phyloP scores from a whole-genome alignment of 2,113 vertebrate species.

The Carettochelys insculpta region DNA sequence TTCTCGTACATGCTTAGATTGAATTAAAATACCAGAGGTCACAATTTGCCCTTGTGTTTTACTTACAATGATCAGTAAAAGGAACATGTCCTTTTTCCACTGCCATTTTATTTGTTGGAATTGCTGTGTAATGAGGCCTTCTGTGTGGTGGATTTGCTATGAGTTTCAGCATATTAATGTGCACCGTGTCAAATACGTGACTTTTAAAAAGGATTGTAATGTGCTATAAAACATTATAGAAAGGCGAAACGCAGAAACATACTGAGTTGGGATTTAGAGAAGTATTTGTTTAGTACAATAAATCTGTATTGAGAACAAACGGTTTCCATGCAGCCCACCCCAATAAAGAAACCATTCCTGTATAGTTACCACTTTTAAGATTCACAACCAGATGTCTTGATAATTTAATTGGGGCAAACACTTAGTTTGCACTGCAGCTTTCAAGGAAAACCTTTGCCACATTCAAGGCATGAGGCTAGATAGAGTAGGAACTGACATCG shows the following conservation, averaged over 20 bases:
- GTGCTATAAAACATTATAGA: background rate
- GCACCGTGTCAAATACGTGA: background rate
- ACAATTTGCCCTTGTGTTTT: background rate
- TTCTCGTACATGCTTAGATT: background rate
- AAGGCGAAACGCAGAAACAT: background rate
- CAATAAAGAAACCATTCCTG: slow-evolving; percentile 15
- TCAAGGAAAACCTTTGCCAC: background rate
- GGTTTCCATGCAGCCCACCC: background rate
- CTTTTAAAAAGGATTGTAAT: slow-evolving; percentile 14
- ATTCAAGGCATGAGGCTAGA: background rate
- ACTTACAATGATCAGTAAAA: background rate
- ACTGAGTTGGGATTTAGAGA: background rate
- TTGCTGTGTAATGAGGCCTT: background rate
- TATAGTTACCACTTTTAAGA: slow-evolving; percentile 14
- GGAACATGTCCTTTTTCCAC: background rate
- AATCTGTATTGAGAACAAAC: background rate
- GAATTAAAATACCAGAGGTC: background rate
- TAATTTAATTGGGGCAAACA: slow-evolving; percentile 60
- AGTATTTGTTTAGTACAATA: background rate
- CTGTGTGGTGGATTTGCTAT: background rate
- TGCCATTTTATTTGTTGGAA: background rate
- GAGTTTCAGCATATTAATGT: background rate
- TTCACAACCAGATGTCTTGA: slow-evolving; percentile 45
- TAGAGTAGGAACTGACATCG: background rate
- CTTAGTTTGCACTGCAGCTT: background rate